Conservation (phyloP, 92 coral and sea anemone species). For the Actinernus sp. region DNA sequence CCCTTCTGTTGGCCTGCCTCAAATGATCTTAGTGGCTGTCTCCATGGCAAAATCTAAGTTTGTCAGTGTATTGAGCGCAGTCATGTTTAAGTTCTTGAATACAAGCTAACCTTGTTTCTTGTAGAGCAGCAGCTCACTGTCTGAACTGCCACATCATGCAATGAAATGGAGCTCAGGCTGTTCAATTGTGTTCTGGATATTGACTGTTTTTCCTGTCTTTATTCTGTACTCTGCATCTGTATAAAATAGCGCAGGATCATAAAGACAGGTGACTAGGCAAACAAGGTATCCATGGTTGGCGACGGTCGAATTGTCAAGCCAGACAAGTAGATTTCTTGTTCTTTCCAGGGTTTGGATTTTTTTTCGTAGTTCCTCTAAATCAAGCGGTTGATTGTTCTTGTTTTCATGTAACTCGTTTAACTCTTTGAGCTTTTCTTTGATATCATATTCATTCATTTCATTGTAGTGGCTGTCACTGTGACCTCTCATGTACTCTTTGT, state of each 20-base stretch:
- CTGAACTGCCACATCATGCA: constrained; percentile 30
- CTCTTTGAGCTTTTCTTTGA: constrained; percentile 5
- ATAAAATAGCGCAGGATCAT: constrained; percentile 33
- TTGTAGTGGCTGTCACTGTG: constrained; percentile 6
- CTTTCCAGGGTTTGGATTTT: constrained; percentile 23
- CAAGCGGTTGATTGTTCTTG: neutral
- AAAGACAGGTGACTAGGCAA: constrained; percentile 26
- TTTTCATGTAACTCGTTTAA: constrained; percentile 21
- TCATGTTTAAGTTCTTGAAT: constrained; percentile 5
- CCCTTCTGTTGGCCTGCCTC: constrained; percentile 57
- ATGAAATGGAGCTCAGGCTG: constrained; percentile 41
- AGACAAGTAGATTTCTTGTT: constrained; percentile 26
- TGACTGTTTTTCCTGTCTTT: constrained; percentile 13
- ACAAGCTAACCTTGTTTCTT: constrained; percentile 38
- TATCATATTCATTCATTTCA: neutral
- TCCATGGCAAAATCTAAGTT: constrained; percentile 32
- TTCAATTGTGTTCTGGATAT: constrained; percentile 21
- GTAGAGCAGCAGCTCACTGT: constrained; percentile 34
- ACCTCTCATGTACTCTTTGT: constrained; percentile 18
- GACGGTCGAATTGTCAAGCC: constrained; percentile 34
- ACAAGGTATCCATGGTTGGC: constrained; percentile 57
- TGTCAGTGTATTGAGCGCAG: constrained; percentile 5
- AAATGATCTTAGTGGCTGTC: constrained; percentile 30
- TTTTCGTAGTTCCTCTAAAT: constrained; percentile 2
- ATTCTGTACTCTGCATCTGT: constrained; percentile 32